Evolutionary conservation across 2,888 invertebrate species (phyloP).

Genomic region (Acrobeloides nanus): DNA sequence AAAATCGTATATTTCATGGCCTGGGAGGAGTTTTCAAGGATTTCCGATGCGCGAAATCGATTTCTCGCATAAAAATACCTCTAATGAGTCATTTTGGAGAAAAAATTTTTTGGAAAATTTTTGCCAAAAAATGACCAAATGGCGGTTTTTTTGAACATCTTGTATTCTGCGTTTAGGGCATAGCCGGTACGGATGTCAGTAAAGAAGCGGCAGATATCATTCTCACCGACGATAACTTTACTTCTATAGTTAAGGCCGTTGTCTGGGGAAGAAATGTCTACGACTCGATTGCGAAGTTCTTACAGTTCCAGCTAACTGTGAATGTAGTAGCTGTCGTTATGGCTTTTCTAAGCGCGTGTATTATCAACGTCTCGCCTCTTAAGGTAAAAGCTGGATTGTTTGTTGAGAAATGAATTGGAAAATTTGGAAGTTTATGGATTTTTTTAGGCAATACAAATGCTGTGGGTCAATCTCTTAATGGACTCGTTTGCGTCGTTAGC

Average conservation of each 20-base stretch:
- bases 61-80: no score
- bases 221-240: constrained; percentile 59
- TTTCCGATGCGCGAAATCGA: no score
- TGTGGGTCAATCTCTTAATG: constrained; percentile 60
- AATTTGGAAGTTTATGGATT: no score
- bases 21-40: no score
- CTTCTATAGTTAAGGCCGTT: constrained; percentile 59
- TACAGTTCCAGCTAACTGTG: constrained; percentile 60
- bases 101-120: no score
- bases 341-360: constrained; percentile 58
- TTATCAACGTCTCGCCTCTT: constrained; percentile 55
- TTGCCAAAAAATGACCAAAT: no score
- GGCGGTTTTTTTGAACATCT: no score
- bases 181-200: constrained; percentile 97
- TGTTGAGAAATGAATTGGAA: background rate
- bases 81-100: no score
- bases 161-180: constrained; percentile 66
- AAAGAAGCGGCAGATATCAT: constrained; percentile 81
- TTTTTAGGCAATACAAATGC: constrained; percentile 56
- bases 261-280: constrained; percentile 61
- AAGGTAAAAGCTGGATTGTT: constrained; percentile 20
- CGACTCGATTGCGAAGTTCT: constrained; percentile 59
- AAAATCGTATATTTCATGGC: no score
- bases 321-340: constrained; percentile 57
- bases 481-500: constrained; percentile 60